A percentile compares a stretch with the other conserved stretches of the same genome.
Evolutionary conservation across 2,797 vertebrate species (phyloP).

Genomic region (Argentina silus): DNA sequence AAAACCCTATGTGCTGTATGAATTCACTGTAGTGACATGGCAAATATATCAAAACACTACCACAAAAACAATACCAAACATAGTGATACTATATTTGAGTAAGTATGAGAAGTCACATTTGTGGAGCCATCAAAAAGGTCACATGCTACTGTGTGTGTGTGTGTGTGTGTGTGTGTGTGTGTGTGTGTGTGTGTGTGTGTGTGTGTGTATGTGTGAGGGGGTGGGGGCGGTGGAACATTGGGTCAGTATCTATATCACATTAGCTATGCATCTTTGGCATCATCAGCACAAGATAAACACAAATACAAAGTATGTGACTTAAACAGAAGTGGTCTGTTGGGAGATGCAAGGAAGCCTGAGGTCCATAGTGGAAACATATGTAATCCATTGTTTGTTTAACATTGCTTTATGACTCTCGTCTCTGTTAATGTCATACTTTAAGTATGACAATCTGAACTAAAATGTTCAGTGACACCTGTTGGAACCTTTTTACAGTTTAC

Average conservation of each 20-base stretch:
- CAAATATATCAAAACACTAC: background rate
- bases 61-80: background rate
- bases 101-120: background rate
- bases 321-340: background rate
- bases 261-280: background rate
- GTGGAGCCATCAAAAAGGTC: background rate
- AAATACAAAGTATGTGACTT: background rate
- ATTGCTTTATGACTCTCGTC: background rate
- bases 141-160: background rate
- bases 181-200: constrained; percentile 3
- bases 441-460: no score
- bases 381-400: background rate
- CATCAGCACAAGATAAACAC: background rate
- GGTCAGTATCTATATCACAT: background rate
- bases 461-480: background rate
- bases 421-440: background rate
- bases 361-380: background rate
- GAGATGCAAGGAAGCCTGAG: background rate
- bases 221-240: background rate
- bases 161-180: background rate
- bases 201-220: background rate
- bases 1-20: background rate
- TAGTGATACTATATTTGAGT: background rate
- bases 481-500: background rate
- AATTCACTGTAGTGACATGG: background rate